A percentile compares a stretch with the other conserved stretches of the same genome.
phyloP scores from a whole-genome alignment of 2,888 invertebrate species.

The Meta bourneti region DNA sequence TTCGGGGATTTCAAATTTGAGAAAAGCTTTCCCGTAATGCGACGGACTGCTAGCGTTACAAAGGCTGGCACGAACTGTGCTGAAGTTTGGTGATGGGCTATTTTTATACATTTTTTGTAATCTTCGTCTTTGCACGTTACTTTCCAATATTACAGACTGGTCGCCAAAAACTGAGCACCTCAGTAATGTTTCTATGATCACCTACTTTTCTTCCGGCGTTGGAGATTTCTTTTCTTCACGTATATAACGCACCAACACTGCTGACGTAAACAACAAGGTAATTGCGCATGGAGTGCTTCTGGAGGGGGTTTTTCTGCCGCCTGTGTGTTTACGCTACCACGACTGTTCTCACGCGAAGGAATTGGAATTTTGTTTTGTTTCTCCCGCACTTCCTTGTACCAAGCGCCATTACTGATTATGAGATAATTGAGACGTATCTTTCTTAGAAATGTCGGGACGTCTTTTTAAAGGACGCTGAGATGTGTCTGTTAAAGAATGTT shows the following conservation, averaged over 20 bases:
- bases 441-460: too few species aligned
- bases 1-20: slow-evolving; percentile 71
- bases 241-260: slow-evolving; percentile 20
- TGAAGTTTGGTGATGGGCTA: slow-evolving; percentile 66
- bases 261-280: slow-evolving; percentile 58
- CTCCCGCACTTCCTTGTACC: too few species aligned
- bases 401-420: too few species aligned
- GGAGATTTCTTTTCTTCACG: slow-evolving; percentile 11
- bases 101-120: slow-evolving; percentile 54
- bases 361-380: neutral
- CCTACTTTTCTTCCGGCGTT: slow-evolving; percentile 20
- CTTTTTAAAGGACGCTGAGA: too few species aligned
- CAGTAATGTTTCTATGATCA: slow-evolving; percentile 62
- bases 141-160: slow-evolving; percentile 42
- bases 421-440: too few species aligned
- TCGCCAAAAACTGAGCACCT: slow-evolving; percentile 56
- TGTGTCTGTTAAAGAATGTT: too few species aligned
- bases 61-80: slow-evolving; percentile 55
- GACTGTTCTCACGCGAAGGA: neutral
- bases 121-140: slow-evolving; percentile 50
- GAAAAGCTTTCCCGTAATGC: slow-evolving; percentile 67
- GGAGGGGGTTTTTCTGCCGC: slow-evolving; percentile 7
- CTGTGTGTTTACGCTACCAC: slow-evolving; percentile 16
- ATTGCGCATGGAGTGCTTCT: slow-evolving; percentile 52
- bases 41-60: slow-evolving; percentile 40